phyloP scores from a whole-genome alignment of 2,888 invertebrate genomes.

The Noctua janthe region DNA sequence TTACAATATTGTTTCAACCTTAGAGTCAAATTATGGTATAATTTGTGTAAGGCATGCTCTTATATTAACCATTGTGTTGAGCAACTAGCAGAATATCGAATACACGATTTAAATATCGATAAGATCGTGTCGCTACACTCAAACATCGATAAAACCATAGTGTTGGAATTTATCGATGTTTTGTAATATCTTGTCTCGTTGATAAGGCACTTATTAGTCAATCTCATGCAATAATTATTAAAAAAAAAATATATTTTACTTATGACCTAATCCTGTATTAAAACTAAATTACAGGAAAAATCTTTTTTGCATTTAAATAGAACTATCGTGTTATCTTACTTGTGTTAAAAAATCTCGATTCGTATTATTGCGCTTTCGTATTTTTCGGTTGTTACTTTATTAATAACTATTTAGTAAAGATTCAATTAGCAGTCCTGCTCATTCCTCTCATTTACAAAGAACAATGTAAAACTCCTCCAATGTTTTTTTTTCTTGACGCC shows the following conservation, averaged over 20 bases:
- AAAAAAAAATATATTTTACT: conserved; percentile 19
- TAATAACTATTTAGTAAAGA: conserved; percentile 39
- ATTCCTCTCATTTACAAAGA: background rate
- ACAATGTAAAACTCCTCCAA: background rate
- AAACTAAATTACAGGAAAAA: conserved; percentile 31
- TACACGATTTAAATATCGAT: conserved; percentile 35
- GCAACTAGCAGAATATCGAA: conserved; percentile 51
- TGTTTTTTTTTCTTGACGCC: background rate
- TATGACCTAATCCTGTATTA: conserved; percentile 27
- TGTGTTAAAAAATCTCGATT: conserved; percentile 38
- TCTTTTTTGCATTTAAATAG: conserved; percentile 30
- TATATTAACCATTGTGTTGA: conserved; percentile 58
- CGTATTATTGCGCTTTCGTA: conserved; percentile 46
- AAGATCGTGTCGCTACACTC: conserved; percentile 15
- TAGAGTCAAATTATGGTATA: conserved; percentile 64
- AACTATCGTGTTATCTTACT: conserved; percentile 23
- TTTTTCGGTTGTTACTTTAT: conserved; percentile 36
- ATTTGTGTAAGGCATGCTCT: conserved; percentile 60
- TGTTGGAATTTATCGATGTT: conserved; percentile 28
- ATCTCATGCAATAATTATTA: conserved; percentile 37
- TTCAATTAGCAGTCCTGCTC: conserved; percentile 21
- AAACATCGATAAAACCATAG: conserved; percentile 32
- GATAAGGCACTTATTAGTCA: conserved; percentile 42
- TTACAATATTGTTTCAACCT: conserved; percentile 61
- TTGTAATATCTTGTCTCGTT: conserved; percentile 3